Conservation (phyloP, 2,797 vertebrate genomes). For the Enteromius anoplus region DNA sequence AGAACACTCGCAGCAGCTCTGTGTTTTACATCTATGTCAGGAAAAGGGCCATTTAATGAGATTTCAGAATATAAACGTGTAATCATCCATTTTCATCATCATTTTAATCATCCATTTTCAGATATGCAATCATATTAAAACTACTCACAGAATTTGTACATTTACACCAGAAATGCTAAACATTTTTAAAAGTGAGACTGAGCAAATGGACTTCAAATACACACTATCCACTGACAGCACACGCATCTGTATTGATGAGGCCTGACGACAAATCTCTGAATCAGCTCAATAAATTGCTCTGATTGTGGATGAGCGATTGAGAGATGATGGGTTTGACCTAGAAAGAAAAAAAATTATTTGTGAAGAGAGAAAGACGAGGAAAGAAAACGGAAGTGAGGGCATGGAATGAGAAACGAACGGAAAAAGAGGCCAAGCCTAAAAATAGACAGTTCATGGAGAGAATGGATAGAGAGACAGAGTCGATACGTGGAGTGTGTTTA, state of each 20-base stretch:
- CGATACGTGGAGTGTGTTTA: background rate
- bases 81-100: background rate
- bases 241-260: background rate
- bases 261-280: background rate
- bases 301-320: background rate
- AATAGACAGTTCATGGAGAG: background rate
- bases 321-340: background rate
- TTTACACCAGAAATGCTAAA: too few relatives aligned
- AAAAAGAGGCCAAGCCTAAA: background rate
- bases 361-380: background rate
- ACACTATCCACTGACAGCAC: background rate
- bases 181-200: too few relatives aligned
- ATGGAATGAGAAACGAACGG: background rate
- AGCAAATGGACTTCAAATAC: background rate
- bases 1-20: too few relatives aligned
- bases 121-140: too few relatives aligned
- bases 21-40: too few relatives aligned
- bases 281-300: background rate
- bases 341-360: background rate
- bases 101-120: too few relatives aligned
- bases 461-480: background rate
- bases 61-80: background rate
- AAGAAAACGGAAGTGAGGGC: background rate
- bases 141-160: too few relatives aligned
- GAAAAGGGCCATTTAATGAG: too few relatives aligned